phyloP scores from a whole-genome alignment of 2,797 vertebrate genomes.

The Brachyalestes nurse region DNA sequence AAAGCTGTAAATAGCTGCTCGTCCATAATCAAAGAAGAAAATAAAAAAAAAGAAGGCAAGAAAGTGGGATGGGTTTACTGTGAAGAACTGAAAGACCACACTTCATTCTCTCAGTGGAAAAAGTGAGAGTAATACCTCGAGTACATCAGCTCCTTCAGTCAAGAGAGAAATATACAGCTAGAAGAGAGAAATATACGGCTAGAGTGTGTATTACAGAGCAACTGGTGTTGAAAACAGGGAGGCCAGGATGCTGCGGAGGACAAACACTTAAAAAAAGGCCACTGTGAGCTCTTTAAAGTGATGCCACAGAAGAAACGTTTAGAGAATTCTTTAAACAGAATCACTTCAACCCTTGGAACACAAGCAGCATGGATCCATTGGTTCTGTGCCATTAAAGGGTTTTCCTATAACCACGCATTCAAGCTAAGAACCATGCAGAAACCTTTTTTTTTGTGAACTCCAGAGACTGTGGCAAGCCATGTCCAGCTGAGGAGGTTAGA shows the following conservation, averaged over 20 bases:
- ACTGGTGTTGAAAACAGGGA: constrained; percentile 14
- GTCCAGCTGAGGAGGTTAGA: neutral
- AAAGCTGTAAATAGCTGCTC: constrained; percentile 27
- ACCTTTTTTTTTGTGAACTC: neutral
- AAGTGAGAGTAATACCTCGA: constrained; percentile 48
- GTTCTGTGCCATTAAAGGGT: no score
- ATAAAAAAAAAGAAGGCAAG: neutral
- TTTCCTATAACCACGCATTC: no score
- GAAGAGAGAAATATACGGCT: constrained; percentile 46
- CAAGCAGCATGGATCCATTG: no score
- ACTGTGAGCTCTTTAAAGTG: neutral
- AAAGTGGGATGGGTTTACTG: constrained; percentile 33
- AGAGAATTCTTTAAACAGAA: no score
- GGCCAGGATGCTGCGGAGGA: constrained; percentile 9
- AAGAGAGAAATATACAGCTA: no score
- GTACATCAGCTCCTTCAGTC: constrained; percentile 12
- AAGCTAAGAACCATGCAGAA: neutral
- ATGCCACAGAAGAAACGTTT: neutral
- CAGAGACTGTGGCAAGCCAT: constrained; percentile 1
- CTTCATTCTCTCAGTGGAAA: constrained; percentile 54
- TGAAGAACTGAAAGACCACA: constrained; percentile 21
- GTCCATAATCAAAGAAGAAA: constrained; percentile 6
- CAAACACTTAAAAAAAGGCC: neutral
- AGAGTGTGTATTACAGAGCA: constrained; percentile 46
- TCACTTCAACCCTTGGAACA: no score